phyloP scores from a whole-genome alignment of 2,888 invertebrate genomes.

The Tribolium freemani region DNA sequence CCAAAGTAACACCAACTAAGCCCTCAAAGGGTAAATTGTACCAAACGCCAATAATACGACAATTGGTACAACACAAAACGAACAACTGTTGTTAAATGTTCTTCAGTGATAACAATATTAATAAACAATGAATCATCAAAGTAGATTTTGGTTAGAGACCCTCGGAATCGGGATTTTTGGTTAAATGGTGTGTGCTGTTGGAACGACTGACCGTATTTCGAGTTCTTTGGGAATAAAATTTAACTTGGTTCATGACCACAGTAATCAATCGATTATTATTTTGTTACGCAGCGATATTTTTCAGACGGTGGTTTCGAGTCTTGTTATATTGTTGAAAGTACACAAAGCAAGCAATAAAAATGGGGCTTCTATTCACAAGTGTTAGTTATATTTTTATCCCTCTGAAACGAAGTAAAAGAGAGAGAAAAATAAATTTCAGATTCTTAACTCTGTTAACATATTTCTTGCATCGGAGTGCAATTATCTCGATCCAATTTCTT shows the following conservation, averaged over 20 bases:
- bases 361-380: background rate
- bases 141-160: no score
- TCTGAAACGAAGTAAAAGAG: background rate
- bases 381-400: background rate
- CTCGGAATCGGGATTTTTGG: background rate
- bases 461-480: background rate
- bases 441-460: background rate
- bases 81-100: constrained; percentile 84
- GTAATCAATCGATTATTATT: background rate
- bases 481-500: constrained; percentile 14
- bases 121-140: constrained; percentile 84
- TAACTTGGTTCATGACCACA: background rate
- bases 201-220: no score
- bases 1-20: constrained; percentile 76
- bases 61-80: constrained; percentile 91
- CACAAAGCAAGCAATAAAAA: background rate
- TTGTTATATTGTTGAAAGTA: background rate
- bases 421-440: background rate
- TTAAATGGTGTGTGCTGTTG: background rate
- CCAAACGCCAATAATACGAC: constrained; percentile 89
- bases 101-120: constrained; percentile 82
- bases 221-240: background rate
- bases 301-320: background rate
- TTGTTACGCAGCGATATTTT: no score
- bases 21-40: constrained; percentile 82